Evolutionary conservation across 2,797 vertebrate genomes (phyloP).

Genomic region (Rhadinocentrus ornatus): DNA sequence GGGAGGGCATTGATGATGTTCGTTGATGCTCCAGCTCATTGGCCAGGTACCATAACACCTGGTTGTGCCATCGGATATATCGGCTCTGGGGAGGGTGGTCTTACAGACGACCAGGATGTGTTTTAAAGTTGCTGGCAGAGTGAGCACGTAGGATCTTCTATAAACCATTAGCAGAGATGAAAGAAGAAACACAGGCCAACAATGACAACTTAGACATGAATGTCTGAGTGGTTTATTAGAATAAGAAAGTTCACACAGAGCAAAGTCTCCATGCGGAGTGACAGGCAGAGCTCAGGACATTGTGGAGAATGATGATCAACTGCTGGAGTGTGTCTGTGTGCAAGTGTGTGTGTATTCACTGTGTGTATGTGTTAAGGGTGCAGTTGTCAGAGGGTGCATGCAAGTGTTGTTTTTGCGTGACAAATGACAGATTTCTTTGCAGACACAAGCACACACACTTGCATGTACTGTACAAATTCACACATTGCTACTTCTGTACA

Average conservation of each 20-base stretch:
- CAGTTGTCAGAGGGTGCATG: constrained; percentile 76
- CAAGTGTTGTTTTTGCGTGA: constrained; percentile 73
- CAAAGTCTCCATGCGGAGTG: constrained; percentile 84
- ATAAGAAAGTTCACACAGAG: constrained; percentile 86
- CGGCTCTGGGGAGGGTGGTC: too few species aligned
- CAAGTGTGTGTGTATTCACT: constrained; percentile 20
- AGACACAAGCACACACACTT: constrained; percentile 79
- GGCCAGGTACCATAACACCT: too few species aligned
- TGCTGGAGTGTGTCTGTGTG: constrained; percentile 56
- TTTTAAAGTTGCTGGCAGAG: too few species aligned
- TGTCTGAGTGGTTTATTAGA: constrained; percentile 85
- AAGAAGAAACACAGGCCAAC: constrained; percentile 25
- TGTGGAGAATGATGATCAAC: constrained; percentile 71
- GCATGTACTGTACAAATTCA: constrained; percentile 82
- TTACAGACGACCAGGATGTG: too few species aligned
- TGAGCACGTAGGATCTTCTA: background rate
- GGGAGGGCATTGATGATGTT: background rate
- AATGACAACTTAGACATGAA: constrained; percentile 44
- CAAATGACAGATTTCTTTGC: constrained; percentile 71
- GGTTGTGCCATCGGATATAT: too few species aligned
- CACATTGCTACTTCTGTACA: constrained; percentile 79
- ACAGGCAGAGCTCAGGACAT: constrained; percentile 79
- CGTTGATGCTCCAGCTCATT: too few species aligned
- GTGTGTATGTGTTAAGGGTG: constrained; percentile 43
- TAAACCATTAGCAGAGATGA: background rate